Evolutionary conservation across 1,140 invertebrate genomes (phyloP), one percentile per base, ranked within the genome.

Genomic region (Frieseomelitta varia): DNA sequence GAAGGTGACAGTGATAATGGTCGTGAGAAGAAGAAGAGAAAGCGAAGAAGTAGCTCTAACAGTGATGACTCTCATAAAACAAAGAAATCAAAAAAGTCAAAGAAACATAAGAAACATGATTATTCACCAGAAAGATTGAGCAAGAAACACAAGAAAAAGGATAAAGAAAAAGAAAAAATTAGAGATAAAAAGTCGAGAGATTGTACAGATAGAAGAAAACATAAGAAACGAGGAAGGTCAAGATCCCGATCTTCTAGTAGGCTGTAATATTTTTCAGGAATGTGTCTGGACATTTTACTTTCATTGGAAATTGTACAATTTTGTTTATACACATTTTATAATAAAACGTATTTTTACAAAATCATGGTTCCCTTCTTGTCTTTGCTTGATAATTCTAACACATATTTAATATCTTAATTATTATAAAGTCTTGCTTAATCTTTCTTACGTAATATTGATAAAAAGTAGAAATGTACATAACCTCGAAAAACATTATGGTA

Each of bases 81-180:
- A 14, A 94, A 92, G 67, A 95, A 89, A 87, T 92, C 91, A 30
- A 95, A 95, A 83, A 93, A 95, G 61, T 94, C 92, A 17, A 95
- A 95, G 83, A 95, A 94, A 80, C 89, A 91, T 19, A 93, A 90
- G 82, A 92, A 63, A 76, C 87, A 88, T 17, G 88, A 91, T 65
- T 92, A 85, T 82, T 93, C 92, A 4, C 84, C 91, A 1, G 93
- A 93, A 85, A 87, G 90, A 63, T 87, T 90, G 0, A 94, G 85
- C 81, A 91, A 89, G 77, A 94, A 92, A 30, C 91, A 85, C 79
- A 91, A 90, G 80, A 93, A 90, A 77, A 93, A 92, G 68, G 90
- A 94, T 79, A 94, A 92, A 51, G 92, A 94, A 77, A 85, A 92
- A 78, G 94, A 95, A 82, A 95, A 91, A 79, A 93, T 90, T 85